Evolutionary conservation across 92 coral and sea anemone species (phyloP), one percentile per base, ranked within the genome.

Genomic region (Nematostella vectensis): DNA sequence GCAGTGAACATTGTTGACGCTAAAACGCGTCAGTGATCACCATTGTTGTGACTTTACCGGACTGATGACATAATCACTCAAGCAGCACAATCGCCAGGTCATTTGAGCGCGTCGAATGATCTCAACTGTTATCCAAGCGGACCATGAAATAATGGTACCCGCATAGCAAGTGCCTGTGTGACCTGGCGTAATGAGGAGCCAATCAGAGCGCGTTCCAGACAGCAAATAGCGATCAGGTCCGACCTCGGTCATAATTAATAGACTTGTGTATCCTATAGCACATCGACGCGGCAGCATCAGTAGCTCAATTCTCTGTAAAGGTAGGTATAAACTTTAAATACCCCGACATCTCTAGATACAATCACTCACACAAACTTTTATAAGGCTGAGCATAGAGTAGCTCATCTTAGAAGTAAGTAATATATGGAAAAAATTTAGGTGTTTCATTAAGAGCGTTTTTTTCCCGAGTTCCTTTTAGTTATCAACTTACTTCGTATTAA

Each of bases 231-330:
- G 62, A 66, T 36, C 55, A 55, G 59, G 82, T 75, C 63, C 88
- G 67, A 68, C 79, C 81, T 77, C 54, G 69, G 80, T 63, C 84
- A 80, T 85, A 85, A 80, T 85, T 85, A 68, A 85, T 85, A 80
- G 67, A 68, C 73, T 75, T 74, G 73, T 67, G 73, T 82, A 85
- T 80, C 80, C 78, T 74, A 67, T 64, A 71, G 75, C 84, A 59
- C 62, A 63, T 71, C 81, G 62, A 69, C 52, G 72, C 80, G 74
- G 58, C 68, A 62, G 65, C 76, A 71, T 67, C 74, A 55, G 62
- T 55, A 59, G 53, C 30, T 49, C 25, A 38, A 59, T 40, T 55
- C 27, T 47, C 48, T 55, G 52, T 63, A 48, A 64, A 64, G 94
- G 94, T 84, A 84, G 51, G 94, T 40, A 8, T n/a, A n/a, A n/a